A percentile compares a stretch with the other conserved stretches of the same genome.
phyloP scores from a whole-genome alignment of 1,140 invertebrate genomes.

The Mya arenaria region DNA sequence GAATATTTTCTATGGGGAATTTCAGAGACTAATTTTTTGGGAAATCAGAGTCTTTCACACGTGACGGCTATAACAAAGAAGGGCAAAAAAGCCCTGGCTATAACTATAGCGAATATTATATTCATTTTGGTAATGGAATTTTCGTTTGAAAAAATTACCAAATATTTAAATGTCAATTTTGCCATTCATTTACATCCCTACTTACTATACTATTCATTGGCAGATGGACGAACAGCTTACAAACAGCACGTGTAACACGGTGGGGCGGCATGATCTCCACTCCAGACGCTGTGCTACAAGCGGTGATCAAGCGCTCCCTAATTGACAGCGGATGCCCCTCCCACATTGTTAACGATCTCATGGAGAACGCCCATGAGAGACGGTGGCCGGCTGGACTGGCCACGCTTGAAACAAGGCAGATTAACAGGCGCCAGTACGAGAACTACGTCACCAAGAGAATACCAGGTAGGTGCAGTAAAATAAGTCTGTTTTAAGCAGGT shows the following conservation, averaged over 20 bases:
- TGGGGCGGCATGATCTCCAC: constrained; percentile 99
- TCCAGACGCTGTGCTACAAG: constrained; percentile 94
- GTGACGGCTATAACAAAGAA: no score
- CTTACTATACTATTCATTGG: constrained; percentile 38
- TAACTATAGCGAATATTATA: no score
- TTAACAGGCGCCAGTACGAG: constrained; percentile 95
- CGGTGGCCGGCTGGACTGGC: constrained; percentile 96
- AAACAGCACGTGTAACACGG: constrained; percentile 92
- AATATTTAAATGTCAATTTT: no score
- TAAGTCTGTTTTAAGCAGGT: no score
- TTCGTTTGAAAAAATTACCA: no score
- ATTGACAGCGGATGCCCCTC: constrained; percentile 93
- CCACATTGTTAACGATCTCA: constrained; percentile 95
- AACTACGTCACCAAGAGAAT: constrained; percentile 97
- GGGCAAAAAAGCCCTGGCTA: no score
- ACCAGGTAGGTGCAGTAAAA: constrained; percentile 84
- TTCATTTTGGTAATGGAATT: no score
- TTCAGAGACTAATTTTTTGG: no score
- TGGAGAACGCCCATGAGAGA: constrained; percentile 98
- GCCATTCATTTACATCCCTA: no score
- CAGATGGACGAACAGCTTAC: constrained; percentile 92
- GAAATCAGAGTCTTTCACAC: no score
- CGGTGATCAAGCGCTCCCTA: constrained; percentile 91
- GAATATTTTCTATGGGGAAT: no score
- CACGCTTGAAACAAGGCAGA: constrained; percentile 94